A percentile compares a stretch with the other conserved stretches of the same genome.
Conservation (phyloP, 2,888 invertebrate genomes). For the Melinopterus prodromus region DNA sequence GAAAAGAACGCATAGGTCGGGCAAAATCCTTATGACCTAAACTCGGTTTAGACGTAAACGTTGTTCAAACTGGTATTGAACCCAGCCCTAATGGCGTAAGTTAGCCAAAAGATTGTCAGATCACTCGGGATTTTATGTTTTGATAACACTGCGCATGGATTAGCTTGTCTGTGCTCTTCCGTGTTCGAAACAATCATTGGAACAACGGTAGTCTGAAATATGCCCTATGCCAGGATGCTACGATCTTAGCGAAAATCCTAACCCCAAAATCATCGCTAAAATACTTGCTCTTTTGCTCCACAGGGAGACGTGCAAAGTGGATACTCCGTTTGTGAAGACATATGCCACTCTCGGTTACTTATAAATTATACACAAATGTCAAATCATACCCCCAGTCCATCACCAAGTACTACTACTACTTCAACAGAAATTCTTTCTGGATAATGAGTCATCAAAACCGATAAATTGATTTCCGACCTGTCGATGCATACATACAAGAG, state of each 20-base stretch:
- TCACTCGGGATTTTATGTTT: too few species aligned
- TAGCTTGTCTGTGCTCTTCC: too few species aligned
- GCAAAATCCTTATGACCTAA: too few species aligned
- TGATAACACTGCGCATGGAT: too few species aligned
- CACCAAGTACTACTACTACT: background rate
- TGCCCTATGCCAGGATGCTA: background rate
- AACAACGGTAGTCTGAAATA: background rate
- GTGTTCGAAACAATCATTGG: too few species aligned
- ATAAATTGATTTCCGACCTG: background rate
- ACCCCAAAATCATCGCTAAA: conserved; percentile 15
- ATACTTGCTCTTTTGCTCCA: conserved; percentile 58
- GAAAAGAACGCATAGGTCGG: too few species aligned
- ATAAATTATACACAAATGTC: conserved; percentile 62
- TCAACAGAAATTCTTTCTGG: background rate
- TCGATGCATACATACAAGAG: background rate
- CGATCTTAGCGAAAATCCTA: background rate
- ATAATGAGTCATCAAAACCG: background rate
- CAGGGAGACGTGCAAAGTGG: conserved; percentile 87
- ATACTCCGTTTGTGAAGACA: conserved; percentile 92
- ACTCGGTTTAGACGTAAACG: too few species aligned
- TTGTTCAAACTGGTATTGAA: too few species aligned
- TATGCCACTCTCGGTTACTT: conserved; percentile 93
- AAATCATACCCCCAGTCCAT: background rate
- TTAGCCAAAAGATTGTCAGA: too few species aligned
- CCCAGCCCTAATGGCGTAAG: too few species aligned